Percentiles rank a stretch among this genome's conserved stretches.
phyloP scores from a whole-genome alignment of 2,888 invertebrate genomes.

The Mesorhabditis belari region DNA sequence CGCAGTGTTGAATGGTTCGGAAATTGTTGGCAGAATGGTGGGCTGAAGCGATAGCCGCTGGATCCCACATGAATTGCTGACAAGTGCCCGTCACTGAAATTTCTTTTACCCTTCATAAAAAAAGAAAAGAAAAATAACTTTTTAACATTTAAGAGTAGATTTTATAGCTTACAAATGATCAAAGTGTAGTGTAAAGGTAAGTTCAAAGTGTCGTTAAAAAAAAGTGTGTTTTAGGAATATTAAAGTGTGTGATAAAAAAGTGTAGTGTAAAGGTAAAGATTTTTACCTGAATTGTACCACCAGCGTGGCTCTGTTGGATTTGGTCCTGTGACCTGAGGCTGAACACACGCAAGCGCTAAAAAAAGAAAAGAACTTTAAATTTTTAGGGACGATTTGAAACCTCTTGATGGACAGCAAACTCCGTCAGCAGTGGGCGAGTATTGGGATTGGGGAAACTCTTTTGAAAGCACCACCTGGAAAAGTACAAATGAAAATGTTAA shows the following conservation, averaged over 20 bases:
- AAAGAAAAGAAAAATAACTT: too few relatives aligned
- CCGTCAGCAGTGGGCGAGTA: constrained; percentile 33
- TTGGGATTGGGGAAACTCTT: constrained; percentile 32
- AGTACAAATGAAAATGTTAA: too few relatives aligned
- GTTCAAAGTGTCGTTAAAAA: too few relatives aligned
- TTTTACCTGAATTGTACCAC: constrained; percentile 27
- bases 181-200: too few relatives aligned
- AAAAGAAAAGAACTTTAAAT: neutral
- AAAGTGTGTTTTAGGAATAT: too few relatives aligned
- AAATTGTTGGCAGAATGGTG: constrained; percentile 40
- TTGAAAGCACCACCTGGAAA: constrained; percentile 27
- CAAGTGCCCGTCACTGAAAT: constrained; percentile 27
- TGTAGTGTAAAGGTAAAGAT: too few relatives aligned
- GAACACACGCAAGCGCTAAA: constrained; percentile 33
- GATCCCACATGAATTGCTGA: constrained; percentile 44
- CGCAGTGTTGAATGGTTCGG: constrained; percentile 36
- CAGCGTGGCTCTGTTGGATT: constrained; percentile 36
- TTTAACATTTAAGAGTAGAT: too few relatives aligned
- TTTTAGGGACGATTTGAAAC: constrained; percentile 1
- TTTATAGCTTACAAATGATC: too few relatives aligned
- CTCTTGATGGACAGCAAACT: constrained; percentile 33
- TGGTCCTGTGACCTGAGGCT: constrained; percentile 34
- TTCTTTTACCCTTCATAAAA: neutral
- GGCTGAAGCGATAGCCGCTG: constrained; percentile 27
- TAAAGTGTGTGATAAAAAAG: too few relatives aligned